Percentiles rank a stretch among this genome's conserved stretches.
These are phyloP conservation scores for Gobio occitaniae DNA, from an alignment of 2,797 vertebrate genomes.

Conservation along the genomic window DNA sequence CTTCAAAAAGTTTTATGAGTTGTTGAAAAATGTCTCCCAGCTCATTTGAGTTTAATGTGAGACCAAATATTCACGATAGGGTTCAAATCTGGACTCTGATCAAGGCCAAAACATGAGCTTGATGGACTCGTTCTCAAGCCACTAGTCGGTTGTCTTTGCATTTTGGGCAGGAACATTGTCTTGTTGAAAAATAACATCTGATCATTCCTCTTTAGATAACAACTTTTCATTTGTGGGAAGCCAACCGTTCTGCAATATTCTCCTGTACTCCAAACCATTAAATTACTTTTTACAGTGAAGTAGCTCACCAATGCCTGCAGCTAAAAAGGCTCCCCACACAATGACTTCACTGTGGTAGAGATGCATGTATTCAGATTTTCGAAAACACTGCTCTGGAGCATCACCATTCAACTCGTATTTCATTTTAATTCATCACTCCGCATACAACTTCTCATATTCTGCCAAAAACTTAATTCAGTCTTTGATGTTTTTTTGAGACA, in stretches of 20 bases:
- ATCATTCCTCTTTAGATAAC: neutral
- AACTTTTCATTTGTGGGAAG: neutral
- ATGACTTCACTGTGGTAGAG: too few species aligned
- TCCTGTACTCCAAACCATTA: neutral
- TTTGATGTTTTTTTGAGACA: neutral
- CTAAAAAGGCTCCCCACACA: neutral
- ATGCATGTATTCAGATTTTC: too few species aligned
- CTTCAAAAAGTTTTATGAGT: neutral
- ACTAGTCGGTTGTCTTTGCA: neutral
- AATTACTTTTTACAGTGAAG: neutral
- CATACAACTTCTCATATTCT: neutral
- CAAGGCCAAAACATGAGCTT: neutral
- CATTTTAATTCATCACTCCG: too few species aligned
- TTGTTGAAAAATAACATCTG: neutral
- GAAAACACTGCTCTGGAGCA: too few species aligned
- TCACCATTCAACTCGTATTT: too few species aligned
- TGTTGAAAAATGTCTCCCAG: neutral
- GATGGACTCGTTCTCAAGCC: neutral
- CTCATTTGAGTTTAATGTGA: neutral
- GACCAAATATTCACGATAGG: neutral
- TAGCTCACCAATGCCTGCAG: neutral
- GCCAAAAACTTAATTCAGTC: too few species aligned
- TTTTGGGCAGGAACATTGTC: neutral
- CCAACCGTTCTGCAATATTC: neutral
- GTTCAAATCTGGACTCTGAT: neutral